phyloP scores from a whole-genome alignment of 2,113 vertebrate genomes.

The Puntigrus tetrazona region DNA sequence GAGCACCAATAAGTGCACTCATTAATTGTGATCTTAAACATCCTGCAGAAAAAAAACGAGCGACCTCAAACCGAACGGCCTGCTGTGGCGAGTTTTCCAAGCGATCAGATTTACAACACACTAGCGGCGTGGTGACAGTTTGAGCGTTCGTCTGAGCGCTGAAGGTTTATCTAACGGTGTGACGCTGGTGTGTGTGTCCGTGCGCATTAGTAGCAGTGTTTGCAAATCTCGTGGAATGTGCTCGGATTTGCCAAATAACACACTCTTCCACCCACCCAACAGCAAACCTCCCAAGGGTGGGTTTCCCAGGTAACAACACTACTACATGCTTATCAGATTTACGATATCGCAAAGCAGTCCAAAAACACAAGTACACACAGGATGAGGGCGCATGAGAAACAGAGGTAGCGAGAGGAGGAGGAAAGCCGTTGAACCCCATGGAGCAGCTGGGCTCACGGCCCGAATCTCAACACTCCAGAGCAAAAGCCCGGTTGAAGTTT shows the following conservation, averaged over 20 bases:
- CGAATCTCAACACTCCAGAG: constrained; percentile 32
- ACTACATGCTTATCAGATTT: constrained; percentile 53
- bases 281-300: constrained; percentile 2
- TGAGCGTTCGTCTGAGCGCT: background rate
- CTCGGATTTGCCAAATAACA: constrained; percentile 47
- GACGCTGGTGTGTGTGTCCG: constrained; percentile 12
- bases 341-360: constrained; percentile 36
- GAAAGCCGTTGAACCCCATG: background rate
- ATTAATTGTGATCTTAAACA: background rate
- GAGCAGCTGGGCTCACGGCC: constrained; percentile 29
- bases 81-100: background rate
- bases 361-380: constrained; percentile 41
- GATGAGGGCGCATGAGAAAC: background rate
- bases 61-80: background rate
- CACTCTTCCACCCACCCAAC: constrained; percentile 30
- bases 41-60: background rate
- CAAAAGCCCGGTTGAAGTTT: background rate
- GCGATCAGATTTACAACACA: constrained; percentile 18
- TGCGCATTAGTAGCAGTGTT: constrained; percentile 34
- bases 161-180: constrained; percentile 24
- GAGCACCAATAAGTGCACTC: no score
- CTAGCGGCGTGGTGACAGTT: constrained; percentile 11
- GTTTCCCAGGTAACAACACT: constrained; percentile 51
- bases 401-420: constrained; percentile 12
- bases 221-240: constrained; percentile 53